Evolutionary conservation across 1,140 invertebrate genomes (phyloP).

Genomic region (Penaeus japonicus): DNA sequence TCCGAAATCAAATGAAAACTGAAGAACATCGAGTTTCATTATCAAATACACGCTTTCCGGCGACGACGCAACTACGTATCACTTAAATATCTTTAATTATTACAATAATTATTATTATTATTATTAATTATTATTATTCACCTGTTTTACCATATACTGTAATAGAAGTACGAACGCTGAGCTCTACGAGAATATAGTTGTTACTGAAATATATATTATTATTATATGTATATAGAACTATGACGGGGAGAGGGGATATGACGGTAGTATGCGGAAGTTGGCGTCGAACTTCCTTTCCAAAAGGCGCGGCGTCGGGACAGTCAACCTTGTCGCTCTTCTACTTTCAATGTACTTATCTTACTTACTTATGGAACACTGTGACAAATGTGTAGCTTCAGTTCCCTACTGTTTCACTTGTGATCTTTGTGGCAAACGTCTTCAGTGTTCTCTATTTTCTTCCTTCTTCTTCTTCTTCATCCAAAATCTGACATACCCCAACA

Average conservation of each 20-base stretch:
- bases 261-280: background rate
- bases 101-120: background rate
- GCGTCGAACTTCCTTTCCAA: background rate
- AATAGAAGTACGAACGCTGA: conserved; percentile 41
- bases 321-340: no score
- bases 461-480: no score
- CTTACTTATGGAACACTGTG: no score
- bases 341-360: no score
- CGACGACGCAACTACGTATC: no score
- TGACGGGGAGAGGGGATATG: conserved; percentile 45
- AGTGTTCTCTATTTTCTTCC: no score
- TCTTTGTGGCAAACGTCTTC: no score
- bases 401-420: no score
- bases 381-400: no score
- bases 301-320: background rate
- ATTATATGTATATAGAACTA: conserved; percentile 51
- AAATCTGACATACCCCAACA: no score
- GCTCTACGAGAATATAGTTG: conserved; percentile 53
- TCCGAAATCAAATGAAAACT: background rate
- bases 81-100: background rate
- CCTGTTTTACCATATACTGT: conserved; percentile 8
- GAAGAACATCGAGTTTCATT: background rate
- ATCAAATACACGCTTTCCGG: background rate
- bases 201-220: conserved; percentile 52
- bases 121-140: background rate